A percentile compares a stretch with the other conserved stretches of the same genome.
Conservation (phyloP, 2,797 vertebrate species). For the Ptychobarbus kaznakovi region DNA sequence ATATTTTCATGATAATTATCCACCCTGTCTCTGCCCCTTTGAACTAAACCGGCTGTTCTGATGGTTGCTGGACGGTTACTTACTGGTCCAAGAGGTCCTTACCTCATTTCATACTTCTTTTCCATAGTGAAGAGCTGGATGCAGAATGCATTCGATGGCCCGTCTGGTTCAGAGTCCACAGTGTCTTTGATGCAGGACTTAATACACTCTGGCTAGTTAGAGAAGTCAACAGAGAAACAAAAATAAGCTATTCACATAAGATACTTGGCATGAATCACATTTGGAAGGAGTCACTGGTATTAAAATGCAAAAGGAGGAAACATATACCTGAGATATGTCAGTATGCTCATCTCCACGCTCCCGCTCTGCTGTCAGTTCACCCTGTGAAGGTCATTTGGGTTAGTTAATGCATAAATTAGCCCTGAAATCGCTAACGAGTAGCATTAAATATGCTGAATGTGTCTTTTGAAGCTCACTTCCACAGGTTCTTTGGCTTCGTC, state of each 20-base stretch:
- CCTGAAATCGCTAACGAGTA: neutral
- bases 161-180: slow-evolving; percentile 24
- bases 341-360: neutral
- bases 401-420: neutral
- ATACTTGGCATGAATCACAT: neutral
- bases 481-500: slow-evolving; percentile 11
- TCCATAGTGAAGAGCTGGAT: slow-evolving; percentile 86
- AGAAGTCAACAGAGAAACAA: neutral
- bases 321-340: slow-evolving; percentile 19
- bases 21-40: neutral
- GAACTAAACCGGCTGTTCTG: neutral
- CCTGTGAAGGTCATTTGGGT: neutral
- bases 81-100: slow-evolving; percentile 23
- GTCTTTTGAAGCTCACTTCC: slow-evolving; percentile 42
- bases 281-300: neutral
- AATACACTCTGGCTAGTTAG: slow-evolving; percentile 7
- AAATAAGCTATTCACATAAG: neutral
- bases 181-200: neutral
- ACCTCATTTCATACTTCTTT: slow-evolving; percentile 85
- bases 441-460: neutral
- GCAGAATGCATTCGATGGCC: slow-evolving; percentile 76
- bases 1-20: neutral
- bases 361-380: neutral
- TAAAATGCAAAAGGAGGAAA: neutral
- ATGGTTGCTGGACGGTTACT: neutral